Conservation (phyloP, 2,888 invertebrate genomes). For the Euplexia lucipara region DNA sequence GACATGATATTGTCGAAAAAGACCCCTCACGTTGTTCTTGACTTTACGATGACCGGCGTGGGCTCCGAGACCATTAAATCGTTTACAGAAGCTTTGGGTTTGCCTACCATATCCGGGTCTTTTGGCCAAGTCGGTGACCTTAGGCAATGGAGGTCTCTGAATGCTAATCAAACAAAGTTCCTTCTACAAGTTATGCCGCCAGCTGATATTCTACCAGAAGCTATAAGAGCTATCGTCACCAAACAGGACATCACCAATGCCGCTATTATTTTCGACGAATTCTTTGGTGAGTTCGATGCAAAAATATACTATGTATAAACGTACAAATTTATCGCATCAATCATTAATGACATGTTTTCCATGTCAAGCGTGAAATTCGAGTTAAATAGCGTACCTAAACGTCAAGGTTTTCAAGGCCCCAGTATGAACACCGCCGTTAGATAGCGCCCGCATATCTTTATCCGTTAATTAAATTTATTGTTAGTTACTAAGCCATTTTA, state of each 20-base stretch:
- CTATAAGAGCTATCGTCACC: constrained; percentile 95
- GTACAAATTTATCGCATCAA: constrained; percentile 50
- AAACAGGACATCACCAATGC: constrained; percentile 97
- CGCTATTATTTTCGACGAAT: constrained; percentile 97
- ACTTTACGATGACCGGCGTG: constrained; percentile 95
- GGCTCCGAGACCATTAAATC: constrained; percentile 96
- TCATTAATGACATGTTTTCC: constrained; percentile 56
- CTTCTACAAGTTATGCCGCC: constrained; percentile 96
- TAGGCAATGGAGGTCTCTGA: constrained; percentile 95
- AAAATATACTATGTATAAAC: constrained; percentile 31
- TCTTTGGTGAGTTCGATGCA: constrained; percentile 92
- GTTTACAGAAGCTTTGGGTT: constrained; percentile 94
- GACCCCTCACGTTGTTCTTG: constrained; percentile 95
- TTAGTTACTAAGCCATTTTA: constrained; percentile 49
- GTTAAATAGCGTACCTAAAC: constrained; percentile 39
- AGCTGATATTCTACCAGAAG: constrained; percentile 95
- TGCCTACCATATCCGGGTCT: constrained; percentile 96
- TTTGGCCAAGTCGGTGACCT: constrained; percentile 96
- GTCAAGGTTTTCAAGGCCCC: constrained; percentile 47
- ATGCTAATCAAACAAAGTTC: constrained; percentile 93
- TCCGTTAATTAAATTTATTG: constrained; percentile 49
- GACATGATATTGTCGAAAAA: constrained; percentile 92
- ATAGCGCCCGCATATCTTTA: constrained; percentile 58
- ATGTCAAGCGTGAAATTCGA: constrained; percentile 53
- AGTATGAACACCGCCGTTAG: constrained; percentile 45